Percentiles rank a stretch among this genome's conserved stretches.
phyloP scores from a whole-genome alignment of 1,140 invertebrate species.

The Plodia interpunctella region DNA sequence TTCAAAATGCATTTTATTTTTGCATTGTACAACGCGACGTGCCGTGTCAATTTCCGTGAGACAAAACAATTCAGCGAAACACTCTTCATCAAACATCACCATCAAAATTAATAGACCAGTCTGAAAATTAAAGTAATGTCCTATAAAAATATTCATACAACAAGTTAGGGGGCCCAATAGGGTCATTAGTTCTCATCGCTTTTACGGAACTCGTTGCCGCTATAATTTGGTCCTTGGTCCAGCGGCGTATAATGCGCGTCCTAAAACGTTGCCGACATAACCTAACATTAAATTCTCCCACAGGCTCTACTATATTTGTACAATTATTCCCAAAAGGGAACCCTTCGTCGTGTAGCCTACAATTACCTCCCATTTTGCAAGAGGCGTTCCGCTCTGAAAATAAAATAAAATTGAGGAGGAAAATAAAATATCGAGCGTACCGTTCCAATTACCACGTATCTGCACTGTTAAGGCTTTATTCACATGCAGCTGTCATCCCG shows the following conservation, averaged over 20 bases:
- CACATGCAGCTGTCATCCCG: constrained; percentile 26
- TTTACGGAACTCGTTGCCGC: constrained; percentile 66
- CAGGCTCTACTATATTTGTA: constrained; percentile 57
- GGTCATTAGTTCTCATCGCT: constrained; percentile 68
- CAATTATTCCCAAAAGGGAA: constrained; percentile 73
- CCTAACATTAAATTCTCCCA: constrained; percentile 70
- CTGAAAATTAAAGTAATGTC: constrained; percentile 63
- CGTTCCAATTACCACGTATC: constrained; percentile 50
- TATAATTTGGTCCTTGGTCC: constrained; percentile 73
- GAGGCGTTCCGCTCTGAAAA: constrained; percentile 45
- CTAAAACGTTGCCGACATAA: constrained; percentile 53
- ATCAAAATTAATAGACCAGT: constrained; percentile 58
- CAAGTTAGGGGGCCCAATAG: constrained; percentile 58
- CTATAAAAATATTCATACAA: constrained; percentile 59
- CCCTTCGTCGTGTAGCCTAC: constrained; percentile 62
- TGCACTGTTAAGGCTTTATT: constrained; percentile 31
- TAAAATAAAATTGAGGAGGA: constrained; percentile 66
- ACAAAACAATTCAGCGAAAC: constrained; percentile 11
- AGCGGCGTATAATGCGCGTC: constrained; percentile 43
- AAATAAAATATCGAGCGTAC: constrained; percentile 66
- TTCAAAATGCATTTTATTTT: no score
- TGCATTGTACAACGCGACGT: neutral
- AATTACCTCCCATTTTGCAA: constrained; percentile 70
- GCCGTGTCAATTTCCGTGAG: neutral
- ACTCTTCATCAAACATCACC: constrained; percentile 32